These are phyloP conservation scores for Holcopasites calliopsidis DNA, from an alignment of 1,140 invertebrate genomes.

Conservation along the genomic window DNA sequence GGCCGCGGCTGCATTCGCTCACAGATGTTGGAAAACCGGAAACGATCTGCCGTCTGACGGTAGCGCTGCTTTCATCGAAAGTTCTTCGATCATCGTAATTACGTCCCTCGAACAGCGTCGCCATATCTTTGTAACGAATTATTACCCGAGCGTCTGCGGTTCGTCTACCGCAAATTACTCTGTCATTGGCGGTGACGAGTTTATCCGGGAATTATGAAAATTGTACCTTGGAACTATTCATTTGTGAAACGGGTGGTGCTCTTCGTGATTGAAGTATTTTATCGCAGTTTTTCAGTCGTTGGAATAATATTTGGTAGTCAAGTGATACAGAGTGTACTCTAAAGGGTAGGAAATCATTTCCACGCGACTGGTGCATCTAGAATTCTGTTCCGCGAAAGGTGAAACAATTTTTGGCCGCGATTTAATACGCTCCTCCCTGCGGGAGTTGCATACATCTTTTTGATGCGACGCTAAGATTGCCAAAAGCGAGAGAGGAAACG, in stretches of 20 bases:
- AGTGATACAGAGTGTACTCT: not conserved
- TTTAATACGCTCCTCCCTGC: slow-evolving; percentile 20
- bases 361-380: not conserved
- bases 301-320: not conserved
- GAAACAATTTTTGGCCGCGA: slow-evolving; percentile 29
- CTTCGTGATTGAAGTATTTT: too few relatives aligned
- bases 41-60: slow-evolving; percentile 41
- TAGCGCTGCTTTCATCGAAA: slow-evolving; percentile 43
- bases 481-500: slow-evolving; percentile 10
- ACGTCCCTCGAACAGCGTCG: slow-evolving; percentile 30
- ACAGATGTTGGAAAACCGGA: slow-evolving; percentile 55
- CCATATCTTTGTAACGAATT: slow-evolving; percentile 30
- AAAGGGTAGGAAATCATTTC: not conserved
- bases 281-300: too few relatives aligned
- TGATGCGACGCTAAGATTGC: slow-evolving; percentile 6
- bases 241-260: too few relatives aligned
- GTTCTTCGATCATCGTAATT: slow-evolving; percentile 62
- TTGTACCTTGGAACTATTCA: not conserved
- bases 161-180: slow-evolving; percentile 35
- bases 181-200: not conserved
- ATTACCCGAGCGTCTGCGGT: slow-evolving; percentile 8
- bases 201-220: slow-evolving; percentile 16
- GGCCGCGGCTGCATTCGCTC: slow-evolving; percentile 22
- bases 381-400: not conserved
- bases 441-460: slow-evolving; percentile 25